Conservation (phyloP, 1,140 invertebrate species). For the Bombus ignitus region DNA sequence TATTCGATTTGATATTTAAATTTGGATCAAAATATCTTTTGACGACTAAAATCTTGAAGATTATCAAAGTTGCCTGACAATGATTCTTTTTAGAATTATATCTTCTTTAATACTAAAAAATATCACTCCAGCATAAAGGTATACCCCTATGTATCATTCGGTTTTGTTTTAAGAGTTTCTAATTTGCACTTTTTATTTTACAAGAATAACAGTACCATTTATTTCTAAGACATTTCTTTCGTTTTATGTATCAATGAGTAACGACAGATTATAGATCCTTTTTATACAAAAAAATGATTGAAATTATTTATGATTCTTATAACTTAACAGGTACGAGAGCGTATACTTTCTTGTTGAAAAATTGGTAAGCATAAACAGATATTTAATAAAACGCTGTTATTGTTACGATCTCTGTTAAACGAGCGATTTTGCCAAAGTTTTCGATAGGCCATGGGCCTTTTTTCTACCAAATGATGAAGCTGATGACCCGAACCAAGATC, state of each 20-base stretch:
- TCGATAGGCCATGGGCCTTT: constrained; percentile 26
- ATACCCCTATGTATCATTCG: too few species aligned
- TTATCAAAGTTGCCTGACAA: not conserved
- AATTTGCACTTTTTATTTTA: not conserved
- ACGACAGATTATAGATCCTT: not conserved
- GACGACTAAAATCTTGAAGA: not conserved
- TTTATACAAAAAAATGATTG: not conserved
- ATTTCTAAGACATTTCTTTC: not conserved
- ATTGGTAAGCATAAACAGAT: not conserved
- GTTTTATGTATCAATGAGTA: not conserved
- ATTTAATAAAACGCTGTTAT: not conserved
- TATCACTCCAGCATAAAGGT: not conserved
- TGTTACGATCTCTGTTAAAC: not conserved
- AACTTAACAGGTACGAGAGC: not conserved
- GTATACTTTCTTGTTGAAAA: not conserved
- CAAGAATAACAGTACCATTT: not conserved
- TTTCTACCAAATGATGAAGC: constrained; percentile 55
- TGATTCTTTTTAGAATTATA: not conserved
- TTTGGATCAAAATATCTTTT: constrained; percentile 49
- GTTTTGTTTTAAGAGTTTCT: too few species aligned
- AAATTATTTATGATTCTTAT: not conserved
- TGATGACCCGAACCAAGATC: constrained; percentile 67
- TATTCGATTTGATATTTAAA: constrained; percentile 43
- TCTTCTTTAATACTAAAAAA: not conserved
- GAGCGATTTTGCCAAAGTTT: constrained; percentile 1